Evolutionary conservation across 2,888 invertebrate species (phyloP).

Genomic region (Notocelia uddmanniana): DNA sequence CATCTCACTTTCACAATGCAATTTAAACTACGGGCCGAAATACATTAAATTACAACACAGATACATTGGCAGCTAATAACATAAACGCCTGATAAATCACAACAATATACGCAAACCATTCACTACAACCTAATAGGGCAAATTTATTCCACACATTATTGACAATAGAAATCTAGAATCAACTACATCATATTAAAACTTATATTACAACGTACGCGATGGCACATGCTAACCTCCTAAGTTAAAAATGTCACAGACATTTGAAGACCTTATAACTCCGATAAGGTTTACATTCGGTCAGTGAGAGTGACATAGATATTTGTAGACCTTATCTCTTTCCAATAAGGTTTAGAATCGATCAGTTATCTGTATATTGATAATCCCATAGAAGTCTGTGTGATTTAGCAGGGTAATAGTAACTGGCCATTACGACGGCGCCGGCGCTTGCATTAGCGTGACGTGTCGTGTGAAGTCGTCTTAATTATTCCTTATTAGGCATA

Average conservation of each 20-base stretch:
- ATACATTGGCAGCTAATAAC: conserved; percentile 17
- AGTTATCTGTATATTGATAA: neutral
- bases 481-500: conserved; percentile 18
- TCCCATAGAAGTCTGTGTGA: neutral
- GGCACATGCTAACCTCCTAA: neutral
- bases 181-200: neutral
- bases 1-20: too few species aligned
- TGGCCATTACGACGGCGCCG: conserved; percentile 13
- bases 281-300: neutral
- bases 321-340: neutral
- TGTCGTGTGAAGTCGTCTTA: conserved; percentile 16
- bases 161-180: neutral
- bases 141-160: neutral
- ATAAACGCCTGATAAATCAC: conserved; percentile 21
- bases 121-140: conserved; percentile 17
- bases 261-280: neutral
- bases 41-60: neutral
- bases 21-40: too few species aligned
- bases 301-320: neutral
- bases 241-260: neutral
- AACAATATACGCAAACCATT: conserved; percentile 21
- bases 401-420: neutral
- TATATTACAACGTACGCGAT: neutral
- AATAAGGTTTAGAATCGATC: neutral
- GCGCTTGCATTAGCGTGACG: conserved; percentile 23